phyloP scores from a whole-genome alignment of 2,888 invertebrate species.

The Pseudococcus viburni region DNA sequence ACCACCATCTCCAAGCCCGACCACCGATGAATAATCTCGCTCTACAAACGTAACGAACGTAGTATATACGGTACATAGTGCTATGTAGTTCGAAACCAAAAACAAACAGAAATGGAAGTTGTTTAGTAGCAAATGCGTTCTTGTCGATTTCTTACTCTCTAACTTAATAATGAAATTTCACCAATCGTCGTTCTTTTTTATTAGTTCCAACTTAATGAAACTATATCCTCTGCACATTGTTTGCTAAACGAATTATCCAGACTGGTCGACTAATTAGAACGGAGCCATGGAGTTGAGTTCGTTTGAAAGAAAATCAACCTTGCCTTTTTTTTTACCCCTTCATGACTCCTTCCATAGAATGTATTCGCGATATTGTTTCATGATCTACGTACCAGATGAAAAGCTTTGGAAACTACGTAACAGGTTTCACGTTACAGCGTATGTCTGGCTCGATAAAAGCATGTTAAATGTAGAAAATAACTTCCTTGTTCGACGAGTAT shows the following conservation, averaged over 20 bases:
- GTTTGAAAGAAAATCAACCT: background rate
- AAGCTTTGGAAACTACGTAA: background rate
- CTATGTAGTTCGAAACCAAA: background rate
- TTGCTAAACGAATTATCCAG: conserved; percentile 6
- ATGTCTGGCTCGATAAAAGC: background rate
- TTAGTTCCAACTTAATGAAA: conserved; percentile 22
- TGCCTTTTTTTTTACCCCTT: background rate
- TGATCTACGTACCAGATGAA: background rate
- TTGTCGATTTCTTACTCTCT: conserved; percentile 12
- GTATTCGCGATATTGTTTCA: background rate
- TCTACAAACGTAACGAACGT: conserved; percentile 4
- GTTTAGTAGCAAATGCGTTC: conserved; percentile 12
- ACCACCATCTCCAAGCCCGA: background rate
- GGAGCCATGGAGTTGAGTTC: background rate
- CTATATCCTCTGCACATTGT: background rate
- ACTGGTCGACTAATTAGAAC: conserved; percentile 25
- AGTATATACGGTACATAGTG: background rate
- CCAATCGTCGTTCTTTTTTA: conserved; percentile 30
- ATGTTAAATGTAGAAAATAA: background rate
- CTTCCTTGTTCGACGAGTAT: background rate
- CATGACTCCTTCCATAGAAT: background rate
- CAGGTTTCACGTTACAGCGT: conserved; percentile 7
- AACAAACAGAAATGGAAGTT: conserved; percentile 18
- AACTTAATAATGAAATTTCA: conserved; percentile 16
- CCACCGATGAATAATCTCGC: conserved; percentile 17